Evolutionary conservation across 2,797 vertebrate genomes (phyloP).

Genomic region (Sebastes taczanowskii): DNA sequence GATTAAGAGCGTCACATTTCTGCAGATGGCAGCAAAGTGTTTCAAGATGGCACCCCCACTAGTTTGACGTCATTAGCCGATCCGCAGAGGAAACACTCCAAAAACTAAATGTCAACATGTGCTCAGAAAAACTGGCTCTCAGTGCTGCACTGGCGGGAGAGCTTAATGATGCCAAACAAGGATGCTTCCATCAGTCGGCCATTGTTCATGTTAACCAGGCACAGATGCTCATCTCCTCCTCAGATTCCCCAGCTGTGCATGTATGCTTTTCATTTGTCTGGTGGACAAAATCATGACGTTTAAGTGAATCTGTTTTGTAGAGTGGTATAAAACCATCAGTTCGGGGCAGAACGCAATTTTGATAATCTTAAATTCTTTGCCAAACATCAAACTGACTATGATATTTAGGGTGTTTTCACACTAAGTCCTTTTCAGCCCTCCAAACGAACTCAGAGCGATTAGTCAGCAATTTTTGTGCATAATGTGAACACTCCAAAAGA

Average conservation of each 20-base stretch:
- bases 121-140: background rate
- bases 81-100: conserved; percentile 17
- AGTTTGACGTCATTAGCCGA: conserved; percentile 33
- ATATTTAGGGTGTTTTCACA: background rate
- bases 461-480: no score
- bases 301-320: background rate
- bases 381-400: background rate
- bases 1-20: background rate
- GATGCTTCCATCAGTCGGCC: conserved; percentile 10
- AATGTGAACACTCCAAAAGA: no score
- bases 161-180: conserved; percentile 8
- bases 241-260: conserved; percentile 1
- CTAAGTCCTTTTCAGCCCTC: no score
- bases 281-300: conserved; percentile 5
- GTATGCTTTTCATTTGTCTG: background rate
- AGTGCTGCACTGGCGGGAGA: background rate
- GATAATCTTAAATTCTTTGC: background rate
- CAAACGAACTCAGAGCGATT: no score
- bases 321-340: background rate
- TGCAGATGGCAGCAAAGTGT: conserved; percentile 40
- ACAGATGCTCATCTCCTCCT: conserved; percentile 7
- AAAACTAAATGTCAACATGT: conserved; percentile 17
- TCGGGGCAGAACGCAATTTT: background rate
- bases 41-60: conserved; percentile 1
- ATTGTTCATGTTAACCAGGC: conserved; percentile 19